Conservation (phyloP, 2,797 vertebrate species). For the Brachymystax lenok region DNA sequence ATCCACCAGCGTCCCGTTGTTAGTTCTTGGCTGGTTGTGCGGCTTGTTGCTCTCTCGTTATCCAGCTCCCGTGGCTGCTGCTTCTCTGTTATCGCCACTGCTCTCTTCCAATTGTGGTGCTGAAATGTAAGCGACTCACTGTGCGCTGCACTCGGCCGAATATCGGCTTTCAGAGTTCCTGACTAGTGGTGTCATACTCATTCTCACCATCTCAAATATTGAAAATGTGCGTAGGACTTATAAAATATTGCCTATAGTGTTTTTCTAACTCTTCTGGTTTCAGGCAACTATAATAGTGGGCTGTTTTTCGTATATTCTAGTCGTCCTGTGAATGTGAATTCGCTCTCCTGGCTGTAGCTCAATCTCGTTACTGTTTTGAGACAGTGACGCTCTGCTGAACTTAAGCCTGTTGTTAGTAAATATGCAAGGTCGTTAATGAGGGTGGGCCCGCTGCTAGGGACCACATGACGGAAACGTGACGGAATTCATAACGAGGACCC, state of each 20-base stretch:
- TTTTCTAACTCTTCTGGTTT: neutral
- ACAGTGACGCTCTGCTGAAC: conserved; percentile 65
- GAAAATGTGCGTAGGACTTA: neutral
- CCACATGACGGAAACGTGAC: conserved; percentile 62
- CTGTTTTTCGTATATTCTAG: neutral
- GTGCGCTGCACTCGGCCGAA: neutral
- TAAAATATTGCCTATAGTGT: neutral
- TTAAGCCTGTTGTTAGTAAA: conserved; percentile 84
- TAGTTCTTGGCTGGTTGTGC: conserved; percentile 4
- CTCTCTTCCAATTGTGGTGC: conserved; percentile 5
- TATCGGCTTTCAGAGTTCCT: neutral
- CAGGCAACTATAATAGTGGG: neutral
- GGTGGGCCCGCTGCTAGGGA: conserved; percentile 65
- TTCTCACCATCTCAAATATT: too few species aligned
- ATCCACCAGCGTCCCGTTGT: neutral
- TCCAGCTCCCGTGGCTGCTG: neutral
- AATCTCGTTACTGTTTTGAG: neutral
- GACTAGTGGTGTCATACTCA: neutral
- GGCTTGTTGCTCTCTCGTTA: neutral
- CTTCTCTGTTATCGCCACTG: neutral
- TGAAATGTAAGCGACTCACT: conserved; percentile 22
- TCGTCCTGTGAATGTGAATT: neutral
- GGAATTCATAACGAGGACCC: conserved; percentile 66
- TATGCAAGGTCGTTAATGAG: conserved; percentile 85
- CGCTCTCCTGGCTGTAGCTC: neutral